Base-by-base conservation (phyloP, 2,888 invertebrate species). In the Plemyria rubiginata region DNA sequence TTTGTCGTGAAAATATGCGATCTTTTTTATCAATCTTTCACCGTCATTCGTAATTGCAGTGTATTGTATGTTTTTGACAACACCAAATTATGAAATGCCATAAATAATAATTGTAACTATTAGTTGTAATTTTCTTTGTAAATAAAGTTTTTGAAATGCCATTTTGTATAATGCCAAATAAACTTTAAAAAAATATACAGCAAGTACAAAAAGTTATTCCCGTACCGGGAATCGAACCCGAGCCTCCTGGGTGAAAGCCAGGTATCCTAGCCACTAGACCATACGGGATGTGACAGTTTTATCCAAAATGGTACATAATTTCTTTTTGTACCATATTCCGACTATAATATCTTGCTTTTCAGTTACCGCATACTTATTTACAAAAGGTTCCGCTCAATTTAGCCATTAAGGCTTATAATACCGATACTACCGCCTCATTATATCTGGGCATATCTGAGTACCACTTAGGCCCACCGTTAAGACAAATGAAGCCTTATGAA, bases 211-310 rank as follows among this genome's bases (percentile, higher is more conserved):
- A 55, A 51, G 38, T 15, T 8, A 41, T 94, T 94, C 94, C 94
- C 94, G 93, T 94, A 94, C 94, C 94, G 94, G 94, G 94, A 94
- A 94, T 95, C 94, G 94, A 95, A 94, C 94, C 94, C 94, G 94
- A 94, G 94, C 94, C 94, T 95, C 94, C 94, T 94, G 94, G 94
- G 94, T 94, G 94, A 94, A 94, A 94, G 94, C 94, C 94, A 94
- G 94, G 94, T 94, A 94, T 94, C 94, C 94, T 94, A 94, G 94
- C 94, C 94, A 94, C 94, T 94, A 94, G 94, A 94, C 94, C 93
- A 94, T 94, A 94, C 93, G 93, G 94, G 94, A 94, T 68, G 46
- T 81, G 48, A 0, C 0, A 0, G 0, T 0, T 1, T 0, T 0
- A 0, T 5, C 28, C 0, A 28, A 48, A 48, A 4, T n/a, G 12